phyloP scores from a whole-genome alignment of 2,888 invertebrate genomes.

The Ophioninae sp. region DNA sequence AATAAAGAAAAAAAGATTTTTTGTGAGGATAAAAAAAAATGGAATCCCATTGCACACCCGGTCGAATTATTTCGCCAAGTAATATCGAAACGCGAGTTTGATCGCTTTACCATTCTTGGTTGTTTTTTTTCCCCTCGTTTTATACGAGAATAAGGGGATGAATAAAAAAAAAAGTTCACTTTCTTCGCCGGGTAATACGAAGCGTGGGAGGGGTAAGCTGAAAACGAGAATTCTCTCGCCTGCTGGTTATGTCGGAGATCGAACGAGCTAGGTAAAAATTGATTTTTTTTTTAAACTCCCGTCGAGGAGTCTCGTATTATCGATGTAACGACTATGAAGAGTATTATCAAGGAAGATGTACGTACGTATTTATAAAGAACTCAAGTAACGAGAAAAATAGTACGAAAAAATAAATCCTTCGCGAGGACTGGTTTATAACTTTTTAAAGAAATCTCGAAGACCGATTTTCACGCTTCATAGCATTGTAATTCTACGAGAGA shows the following conservation, averaged over 20 bases:
- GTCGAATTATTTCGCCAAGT: conserved; percentile 42
- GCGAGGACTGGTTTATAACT: conserved; percentile 34
- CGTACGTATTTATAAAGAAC: background rate
- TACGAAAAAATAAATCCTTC: conserved; percentile 22
- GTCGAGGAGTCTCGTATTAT: conserved; percentile 4
- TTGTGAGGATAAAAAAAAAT: conserved; percentile 22
- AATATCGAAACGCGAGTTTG: conserved; percentile 31
- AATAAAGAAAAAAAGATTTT: conserved; percentile 2
- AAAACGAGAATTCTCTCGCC: conserved; percentile 22
- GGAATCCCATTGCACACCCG: conserved; percentile 27
- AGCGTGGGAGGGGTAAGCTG: conserved; percentile 23
- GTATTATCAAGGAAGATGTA: conserved; percentile 6
- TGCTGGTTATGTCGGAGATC: conserved; percentile 36
- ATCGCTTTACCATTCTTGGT: conserved; percentile 1
- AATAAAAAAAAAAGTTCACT: conserved; percentile 29
- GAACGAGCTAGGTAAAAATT: conserved; percentile 28
- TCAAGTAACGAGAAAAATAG: background rate
- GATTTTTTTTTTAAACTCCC: conserved; percentile 22
- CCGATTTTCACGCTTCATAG: background rate
- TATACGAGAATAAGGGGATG: background rate
- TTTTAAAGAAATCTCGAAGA: conserved; percentile 5
- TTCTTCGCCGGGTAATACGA: conserved; percentile 9
- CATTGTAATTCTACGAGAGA: background rate
- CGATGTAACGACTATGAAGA: conserved; percentile 36
- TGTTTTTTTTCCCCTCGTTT: background rate